Conservation (phyloP, 2,888 invertebrate species). For the Lycophotia porphyrea region DNA sequence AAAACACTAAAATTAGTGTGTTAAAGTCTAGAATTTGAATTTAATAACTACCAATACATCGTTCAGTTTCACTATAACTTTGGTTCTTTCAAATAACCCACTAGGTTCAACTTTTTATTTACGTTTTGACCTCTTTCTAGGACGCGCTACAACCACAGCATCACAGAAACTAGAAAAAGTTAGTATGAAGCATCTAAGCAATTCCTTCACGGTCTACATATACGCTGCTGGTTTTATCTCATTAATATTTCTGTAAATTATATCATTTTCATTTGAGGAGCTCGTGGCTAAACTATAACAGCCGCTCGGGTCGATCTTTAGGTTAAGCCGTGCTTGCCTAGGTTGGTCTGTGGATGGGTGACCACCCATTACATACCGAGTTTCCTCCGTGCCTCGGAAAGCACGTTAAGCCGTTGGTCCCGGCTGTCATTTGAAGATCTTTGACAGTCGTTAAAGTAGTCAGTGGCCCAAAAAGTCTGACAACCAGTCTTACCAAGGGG, state of each 20-base stretch:
- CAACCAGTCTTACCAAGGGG: too few species aligned
- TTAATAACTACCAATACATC: background rate
- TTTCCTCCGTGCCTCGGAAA: too few species aligned
- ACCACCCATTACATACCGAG: too few species aligned
- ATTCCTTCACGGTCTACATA: background rate
- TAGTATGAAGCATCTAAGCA: background rate
- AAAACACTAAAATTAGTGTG: background rate
- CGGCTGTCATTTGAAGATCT: too few species aligned
- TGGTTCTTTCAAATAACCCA: background rate
- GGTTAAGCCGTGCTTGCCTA: too few species aligned
- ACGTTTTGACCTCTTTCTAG: background rate
- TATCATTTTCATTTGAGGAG: too few species aligned
- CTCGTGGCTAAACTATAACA: too few species aligned
- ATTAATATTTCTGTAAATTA: background rate
- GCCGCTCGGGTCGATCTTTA: too few species aligned
- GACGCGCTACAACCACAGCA: background rate
- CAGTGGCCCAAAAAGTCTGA: too few species aligned
- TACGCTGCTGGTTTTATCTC: background rate
- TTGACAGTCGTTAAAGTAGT: too few species aligned
- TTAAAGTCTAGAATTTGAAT: background rate
- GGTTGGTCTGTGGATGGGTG: too few species aligned
- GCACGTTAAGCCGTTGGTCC: too few species aligned
- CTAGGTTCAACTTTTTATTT: background rate
- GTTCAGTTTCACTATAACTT: background rate
- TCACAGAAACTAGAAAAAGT: constrained; percentile 5